Evolutionary conservation across 2,113 vertebrate species (phyloP).

Genomic region (zebrafish (Danio rerio)): GRCz12tu NC_133198.1:26046001-26046500

Average conservation of each 20-base stretch:
- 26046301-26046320: constrained; percentile 83
- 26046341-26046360: constrained; percentile 83
- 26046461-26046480: constrained; percentile 44
- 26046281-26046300: constrained; percentile 75
- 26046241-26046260: constrained; percentile 33
- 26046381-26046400: constrained; percentile 75
- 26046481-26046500: constrained; percentile 68
- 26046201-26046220: background rate
- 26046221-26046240: background rate
- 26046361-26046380: constrained; percentile 71
- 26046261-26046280: constrained; percentile 68
- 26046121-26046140: constrained; percentile 10
- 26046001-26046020: too few species aligned
- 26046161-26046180: background rate
- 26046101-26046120: background rate
- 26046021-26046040: too few species aligned
- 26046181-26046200: constrained; percentile 10
- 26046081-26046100: background rate
- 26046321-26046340: constrained; percentile 80
- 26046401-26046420: constrained; percentile 79
- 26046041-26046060: too few species aligned
- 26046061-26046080: background rate
- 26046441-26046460: constrained; percentile 59
- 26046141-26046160: constrained; percentile 23
- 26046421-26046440: constrained; percentile 83